Base-by-base conservation (phyloP, 2,113 vertebrate species). In the Sardina pilchardus region DNA sequence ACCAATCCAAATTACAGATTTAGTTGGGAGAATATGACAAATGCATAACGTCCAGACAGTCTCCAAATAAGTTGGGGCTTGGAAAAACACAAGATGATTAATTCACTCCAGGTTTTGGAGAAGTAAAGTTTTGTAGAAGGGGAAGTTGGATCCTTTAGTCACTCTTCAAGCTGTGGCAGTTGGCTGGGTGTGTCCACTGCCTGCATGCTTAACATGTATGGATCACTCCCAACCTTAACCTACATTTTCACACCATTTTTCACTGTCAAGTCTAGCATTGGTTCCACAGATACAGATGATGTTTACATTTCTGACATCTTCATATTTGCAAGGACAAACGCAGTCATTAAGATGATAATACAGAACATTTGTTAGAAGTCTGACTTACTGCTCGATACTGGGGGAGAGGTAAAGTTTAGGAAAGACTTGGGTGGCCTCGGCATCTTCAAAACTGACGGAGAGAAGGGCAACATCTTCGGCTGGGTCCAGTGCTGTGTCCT, bases 341-440 rank as follows among this genome's bases (percentile, higher is more conserved):
- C 53, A n/a, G 53, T 59, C 53, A 59, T n/a, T 59, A 30, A 2
- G 21, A 44, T 30, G 43, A 5, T 21, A 30, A 67, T 67, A 81
- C 36, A 34, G 45, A 10, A 21, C 26, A 36, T 2, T 9, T 45
- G 24, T 39, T 14, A 43, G 16, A 19, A 16, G 24, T 10, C 3
- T n/a, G 83, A 96, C 98, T 99, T 94, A 99, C 98, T 99, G 97
- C 93, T 99, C 98, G 85, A 99, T 98, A 91, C 98, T 97, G 0
- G 98, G 98, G 67, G 98, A 99, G 81, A 99, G 94, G 92, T 96
- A 99, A 63, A 99, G 95, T 90, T 99, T 99, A 4, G 98, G 98
- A 87, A 98, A 98, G 89, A 99, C 98, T 88, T 99, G 98, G 86
- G 97, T 98, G 83, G 98, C 98, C 93, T 99, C 98, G n/a, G 97